Evolutionary conservation across 1,140 invertebrate genomes (phyloP), one percentile per base, ranked within the genome.

Genomic region (Brachionus calyciflorus): DNA sequence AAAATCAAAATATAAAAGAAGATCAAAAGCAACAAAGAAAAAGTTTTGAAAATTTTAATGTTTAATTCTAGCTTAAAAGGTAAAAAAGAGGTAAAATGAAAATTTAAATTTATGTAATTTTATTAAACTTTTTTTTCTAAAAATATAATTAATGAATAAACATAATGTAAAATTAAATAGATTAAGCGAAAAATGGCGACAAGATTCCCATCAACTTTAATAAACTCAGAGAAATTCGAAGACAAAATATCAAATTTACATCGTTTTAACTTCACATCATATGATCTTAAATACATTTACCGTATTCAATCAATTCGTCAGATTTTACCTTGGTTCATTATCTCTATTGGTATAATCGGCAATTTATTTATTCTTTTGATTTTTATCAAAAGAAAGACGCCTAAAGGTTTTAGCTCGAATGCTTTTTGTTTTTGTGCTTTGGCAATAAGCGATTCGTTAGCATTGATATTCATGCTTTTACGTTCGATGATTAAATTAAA

Each of bases 341-440:
- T 65, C 10, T 2, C 21, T 14, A 44, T 65, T 46, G 60, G 60
- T 65, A 17, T 65, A 65, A 65, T 65, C 33, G 60, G 60, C 41
- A 65, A 65, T 37, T 44, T 65, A 10, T 44, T 65, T 14, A 65
- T 65, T 10, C 19, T 65, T 28, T n/a, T 65, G 2, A 65, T 65
- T 44, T 65, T 65, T 26, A 24, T 65, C 12, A 65, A 65, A 12
- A 17, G 40, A 65, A 41, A 44, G n/a, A n/a, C n/a, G 44, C 28
- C 41, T 3, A 37, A 24, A 24, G 21, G 40, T 26, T 65, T 65
- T 41, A 65, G 40, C 21, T 65, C 60, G 7, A 65, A 65, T n/a
- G 60, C 60, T 12, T 65, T 65, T 41, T 65, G 60, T 44, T 65
- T 65, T 65, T 65, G 60, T 65, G 17, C 37, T 2, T 21, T 65